Base-by-base conservation (phyloP, 2,888 invertebrate genomes). In the Calameuta filiformis region DNA sequence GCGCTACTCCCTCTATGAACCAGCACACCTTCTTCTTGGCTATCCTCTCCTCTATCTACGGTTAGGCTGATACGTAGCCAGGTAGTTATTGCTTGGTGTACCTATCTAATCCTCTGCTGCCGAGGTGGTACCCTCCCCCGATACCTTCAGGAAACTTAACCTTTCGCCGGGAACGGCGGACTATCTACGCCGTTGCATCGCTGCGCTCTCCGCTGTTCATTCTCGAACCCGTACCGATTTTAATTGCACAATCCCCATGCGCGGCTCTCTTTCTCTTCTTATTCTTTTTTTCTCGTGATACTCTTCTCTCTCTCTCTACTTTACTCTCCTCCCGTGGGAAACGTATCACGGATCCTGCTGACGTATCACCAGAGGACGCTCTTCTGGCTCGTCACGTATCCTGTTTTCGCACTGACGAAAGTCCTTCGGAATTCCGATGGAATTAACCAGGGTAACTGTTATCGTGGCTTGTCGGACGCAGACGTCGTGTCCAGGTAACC, bases 241-340 rank as follows among this genome's bases (percentile, higher is more conserved):
- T 77, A 77, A 77, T 77, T 77, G 77, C 77, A 77, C 77, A 77
- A 77, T 74, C 77, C 75, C 75, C 75, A 31, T 40, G 40, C 68
- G 68, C 40, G 75, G 69, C 71, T 15, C 69, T 69, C 69, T 23
- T 23, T 56, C 56, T 56, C 56, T 40, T 40, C 15, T 40, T 56
- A 56, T 23, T 56, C 6, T 56, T 56, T 56, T 56, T 56, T 56
- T 9, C 1, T 9, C 2, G 15, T 9, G 77, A 69, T 73, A 74
- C 56, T 68, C 68, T 12, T 37, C 77, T 11, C 35, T 56, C 69
- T 69, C 74, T 77, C 9, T 34, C 15, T 33, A 68, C n/a, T 73
- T 34, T 33, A 73, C 35, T 74, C 69, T 77, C 37, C 37, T 69
- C 74, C n/a, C 82, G 83, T 83, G 83, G 83, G 83, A 83, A 83